phyloP scores from a whole-genome alignment of 2,888 invertebrate genomes.

The Entomobrya proxima region DNA sequence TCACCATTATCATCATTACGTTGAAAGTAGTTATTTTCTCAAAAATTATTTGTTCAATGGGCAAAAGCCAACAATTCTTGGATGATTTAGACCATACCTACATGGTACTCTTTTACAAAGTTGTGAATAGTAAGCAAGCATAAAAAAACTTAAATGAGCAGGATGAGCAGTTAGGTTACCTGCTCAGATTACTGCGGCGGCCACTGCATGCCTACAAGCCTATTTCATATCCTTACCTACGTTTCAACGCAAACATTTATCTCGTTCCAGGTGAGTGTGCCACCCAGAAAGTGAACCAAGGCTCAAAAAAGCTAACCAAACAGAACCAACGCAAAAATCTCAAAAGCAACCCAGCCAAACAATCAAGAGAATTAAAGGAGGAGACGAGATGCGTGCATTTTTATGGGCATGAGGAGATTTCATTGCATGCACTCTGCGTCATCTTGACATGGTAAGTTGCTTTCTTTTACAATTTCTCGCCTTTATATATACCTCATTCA shows the following conservation, averaged over 20 bases:
- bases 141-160: neutral
- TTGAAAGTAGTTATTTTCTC: conserved; percentile 15
- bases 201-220: neutral
- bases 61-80: neutral
- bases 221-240: neutral
- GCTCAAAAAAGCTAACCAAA: neutral
- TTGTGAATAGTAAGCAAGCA: neutral
- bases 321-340: neutral
- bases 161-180: neutral
- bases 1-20: neutral
- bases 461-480: neutral
- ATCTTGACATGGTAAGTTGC: neutral
- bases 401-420: neutral
- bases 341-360: no score
- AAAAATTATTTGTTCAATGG: neutral
- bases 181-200: neutral
- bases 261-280: conserved; percentile 58
- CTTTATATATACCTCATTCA: neutral
- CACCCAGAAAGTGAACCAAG: conserved; percentile 34
- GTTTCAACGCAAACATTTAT: conserved; percentile 12
- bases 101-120: neutral
- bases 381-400: neutral
- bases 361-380: neutral
- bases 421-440: neutral
- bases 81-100: neutral